A percentile compares a stretch with the other conserved stretches of the same genome.
These are phyloP conservation scores for Agrotis clavis DNA, from an alignment of 2,888 invertebrate species.

Conservation along the genomic window DNA sequence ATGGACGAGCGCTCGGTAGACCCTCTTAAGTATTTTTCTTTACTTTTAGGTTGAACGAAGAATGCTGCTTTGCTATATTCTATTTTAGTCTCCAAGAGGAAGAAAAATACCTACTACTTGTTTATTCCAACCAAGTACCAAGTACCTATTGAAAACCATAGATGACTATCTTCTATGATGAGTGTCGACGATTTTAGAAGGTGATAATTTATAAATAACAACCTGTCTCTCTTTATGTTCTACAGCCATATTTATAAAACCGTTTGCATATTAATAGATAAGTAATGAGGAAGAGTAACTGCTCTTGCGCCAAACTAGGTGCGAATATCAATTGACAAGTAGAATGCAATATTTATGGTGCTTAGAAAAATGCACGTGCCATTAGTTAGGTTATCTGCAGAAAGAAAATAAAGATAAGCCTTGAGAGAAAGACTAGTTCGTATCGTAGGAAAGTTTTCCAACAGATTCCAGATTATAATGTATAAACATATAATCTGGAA, in stretches of 20 bases:
- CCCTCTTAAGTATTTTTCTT: too few species aligned
- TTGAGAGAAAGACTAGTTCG: neutral
- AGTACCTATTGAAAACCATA: constrained; percentile 36
- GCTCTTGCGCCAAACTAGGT: neutral
- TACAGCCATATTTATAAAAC: constrained; percentile 39
- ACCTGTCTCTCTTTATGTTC: constrained; percentile 40
- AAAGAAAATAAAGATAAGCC: neutral
- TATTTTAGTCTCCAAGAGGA: neutral
- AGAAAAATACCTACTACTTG: constrained; percentile 33
- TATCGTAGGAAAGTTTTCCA: neutral
- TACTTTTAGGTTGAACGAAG: too few species aligned
- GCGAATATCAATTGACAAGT: constrained; percentile 10
- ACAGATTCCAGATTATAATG: too few species aligned
- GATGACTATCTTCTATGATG: constrained; percentile 48
- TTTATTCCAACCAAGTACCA: constrained; percentile 25
- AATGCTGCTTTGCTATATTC: neutral
- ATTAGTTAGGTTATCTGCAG: neutral
- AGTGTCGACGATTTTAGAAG: constrained; percentile 37
- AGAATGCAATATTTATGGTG: neutral
- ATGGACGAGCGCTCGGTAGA: too few species aligned
- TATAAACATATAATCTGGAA: too few species aligned
- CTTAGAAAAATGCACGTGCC: neutral
- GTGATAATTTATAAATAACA: constrained; percentile 51
- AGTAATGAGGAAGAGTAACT: constrained; percentile 32
- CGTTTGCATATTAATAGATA: constrained; percentile 31